Base-by-base conservation (phyloP, 2,888 invertebrate genomes). In the Dichetophora obliterata region DNA sequence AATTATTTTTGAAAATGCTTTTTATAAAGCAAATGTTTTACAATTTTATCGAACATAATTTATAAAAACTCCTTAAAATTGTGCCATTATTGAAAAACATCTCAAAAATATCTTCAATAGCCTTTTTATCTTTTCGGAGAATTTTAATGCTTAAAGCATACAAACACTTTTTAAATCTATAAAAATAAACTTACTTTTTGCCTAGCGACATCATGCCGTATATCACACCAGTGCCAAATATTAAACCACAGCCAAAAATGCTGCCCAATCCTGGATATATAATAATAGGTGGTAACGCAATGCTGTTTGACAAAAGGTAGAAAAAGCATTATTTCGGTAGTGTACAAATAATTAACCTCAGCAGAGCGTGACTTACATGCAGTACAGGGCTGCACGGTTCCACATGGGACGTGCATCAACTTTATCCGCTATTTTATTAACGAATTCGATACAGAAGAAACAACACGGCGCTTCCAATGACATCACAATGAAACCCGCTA, bases 401-500 rank as follows among this genome's bases (percentile, higher is more conserved):
- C 96, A 98, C 86, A 95, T 93, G 0, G 98, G 97, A 82, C 95
- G 92, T 75, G 91, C 91, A 84, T 98, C 97, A 74, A 96, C 93
- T 90, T 93, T 94, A 85, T 94, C 94, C 77, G 96, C 95, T 75
- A 98, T 91, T 79, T 92, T 92, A 90, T 96, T 95, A 76, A 98
- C 97, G 91, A 96, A 96, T 87, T 98, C 98, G 81, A 99, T 93
- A 90, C 98, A 99, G 90, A 97, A 92, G 90, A 98, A 99, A 90
- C 98, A 98, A 89, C 96, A 98, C 0, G 99, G 99, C 57, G 98
- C 98, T 90, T 99, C 99, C 85, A 98, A 92, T 63, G 95, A 93
- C 82, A 98, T 92, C 79, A 96, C 93, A 79, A 96, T 86, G 90
- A 98, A 97, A 57, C 98, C 98, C 79, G 95, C 93, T 80, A 97